A percentile compares a stretch with the other conserved stretches of the same genome.
phyloP scores from a whole-genome alignment of 2,797 vertebrate genomes.

The Myotis myotis region DNA sequence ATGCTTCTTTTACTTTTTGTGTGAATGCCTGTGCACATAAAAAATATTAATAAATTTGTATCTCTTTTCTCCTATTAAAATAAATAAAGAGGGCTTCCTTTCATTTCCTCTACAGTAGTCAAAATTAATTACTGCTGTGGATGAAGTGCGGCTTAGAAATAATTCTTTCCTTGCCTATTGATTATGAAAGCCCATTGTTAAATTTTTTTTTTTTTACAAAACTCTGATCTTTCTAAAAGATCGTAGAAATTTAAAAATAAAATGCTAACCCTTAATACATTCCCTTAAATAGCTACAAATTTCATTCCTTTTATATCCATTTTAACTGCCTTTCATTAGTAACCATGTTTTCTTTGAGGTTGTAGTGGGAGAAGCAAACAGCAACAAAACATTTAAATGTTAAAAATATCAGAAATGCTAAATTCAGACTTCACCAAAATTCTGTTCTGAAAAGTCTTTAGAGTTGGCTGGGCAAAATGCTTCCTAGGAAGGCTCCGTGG shows the following conservation, averaged over 20 bases:
- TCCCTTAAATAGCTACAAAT: constrained; percentile 31
- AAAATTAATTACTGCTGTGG: neutral
- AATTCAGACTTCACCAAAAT: neutral
- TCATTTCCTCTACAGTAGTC: neutral
- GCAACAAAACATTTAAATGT: constrained; percentile 2
- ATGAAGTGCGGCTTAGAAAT: neutral
- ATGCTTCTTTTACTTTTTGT: neutral
- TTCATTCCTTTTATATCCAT: constrained; percentile 2
- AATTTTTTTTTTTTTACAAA: neutral
- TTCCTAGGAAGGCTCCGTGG: neutral
- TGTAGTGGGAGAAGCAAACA: neutral
- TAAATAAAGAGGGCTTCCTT: neutral
- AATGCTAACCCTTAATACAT: neutral
- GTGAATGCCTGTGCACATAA: neutral
- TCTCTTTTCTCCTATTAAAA: neutral
- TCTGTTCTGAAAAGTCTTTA: neutral
- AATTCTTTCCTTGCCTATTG: neutral
- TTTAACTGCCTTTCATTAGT: constrained; percentile 29
- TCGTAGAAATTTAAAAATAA: constrained; percentile 21
- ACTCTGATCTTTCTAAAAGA: neutral
- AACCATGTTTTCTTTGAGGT: constrained; percentile 32
- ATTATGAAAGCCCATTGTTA: neutral
- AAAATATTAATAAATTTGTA: neutral
- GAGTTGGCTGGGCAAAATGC: neutral
- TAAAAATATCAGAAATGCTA: constrained; percentile 33